phyloP scores from a whole-genome alignment of 1,140 invertebrate genomes.

The Cyphomyrmex costatus region DNA sequence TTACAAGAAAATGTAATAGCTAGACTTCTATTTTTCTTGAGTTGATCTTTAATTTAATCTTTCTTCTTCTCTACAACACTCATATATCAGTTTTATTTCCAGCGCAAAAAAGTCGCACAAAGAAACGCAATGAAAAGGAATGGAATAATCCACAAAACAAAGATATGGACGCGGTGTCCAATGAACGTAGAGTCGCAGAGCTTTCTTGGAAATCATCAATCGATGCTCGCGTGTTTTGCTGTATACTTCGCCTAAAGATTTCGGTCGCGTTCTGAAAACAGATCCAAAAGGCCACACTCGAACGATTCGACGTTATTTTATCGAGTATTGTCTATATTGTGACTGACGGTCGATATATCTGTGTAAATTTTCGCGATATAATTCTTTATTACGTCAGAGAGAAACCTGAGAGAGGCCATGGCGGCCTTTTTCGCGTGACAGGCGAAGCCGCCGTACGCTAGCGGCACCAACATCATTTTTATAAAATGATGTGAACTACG shows the following conservation, averaged over 20 bases:
- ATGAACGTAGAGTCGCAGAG: not conserved
- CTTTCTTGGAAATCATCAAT: not conserved
- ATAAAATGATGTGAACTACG: no score
- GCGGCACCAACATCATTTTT: no score
- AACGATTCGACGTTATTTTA: not conserved
- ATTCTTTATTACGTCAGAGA: not conserved
- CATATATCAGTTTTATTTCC: not conserved
- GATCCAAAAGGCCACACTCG: not conserved
- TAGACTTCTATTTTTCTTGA: not conserved
- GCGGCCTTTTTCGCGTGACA: no score
- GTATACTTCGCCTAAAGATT: not conserved
- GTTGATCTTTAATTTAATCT: not conserved
- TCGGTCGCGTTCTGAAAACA: not conserved
- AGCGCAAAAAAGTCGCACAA: not conserved
- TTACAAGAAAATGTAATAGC: no score
- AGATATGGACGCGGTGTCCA: not conserved
- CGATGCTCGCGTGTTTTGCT: not conserved
- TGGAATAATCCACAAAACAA: not conserved
- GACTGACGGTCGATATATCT: constrained; percentile 26
- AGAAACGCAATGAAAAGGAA: not conserved
- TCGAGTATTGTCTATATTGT: constrained; percentile 14
- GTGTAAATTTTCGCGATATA: not conserved
- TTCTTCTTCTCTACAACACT: not conserved
- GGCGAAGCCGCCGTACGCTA: no score
- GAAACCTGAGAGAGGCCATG: no score